Base-by-base conservation (phyloP, 2,888 invertebrate genomes). In the Chaetoderma sp. region DNA sequence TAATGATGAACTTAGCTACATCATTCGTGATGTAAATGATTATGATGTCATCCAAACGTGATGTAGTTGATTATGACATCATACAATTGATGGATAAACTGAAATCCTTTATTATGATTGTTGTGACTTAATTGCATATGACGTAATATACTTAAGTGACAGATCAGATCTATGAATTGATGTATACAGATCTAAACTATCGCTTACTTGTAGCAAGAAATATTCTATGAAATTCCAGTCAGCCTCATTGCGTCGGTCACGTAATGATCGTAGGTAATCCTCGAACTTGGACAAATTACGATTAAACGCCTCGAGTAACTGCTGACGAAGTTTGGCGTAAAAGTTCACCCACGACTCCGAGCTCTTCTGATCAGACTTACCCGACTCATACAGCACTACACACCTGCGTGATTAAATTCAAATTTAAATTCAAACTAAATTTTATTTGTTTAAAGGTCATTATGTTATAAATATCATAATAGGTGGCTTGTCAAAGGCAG, bases 141-240 rank as follows among this genome's bases (percentile, higher is more conserved):
- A n/a, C n/a, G n/a, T n/a, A n/a, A n/a, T n/a, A n/a, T n/a, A n/a
- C n/a, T n/a, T n/a, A n/a, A n/a, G n/a, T n/a, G n/a, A n/a, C n/a
- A n/a, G n/a, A n/a, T n/a, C n/a, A n/a, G n/a, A n/a, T n/a, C n/a
- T n/a, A n/a, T n/a, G n/a, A n/a, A n/a, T n/a, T n/a, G n/a, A n/a
- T n/a, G n/a, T n/a, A n/a, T n/a, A n/a, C n/a, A n/a, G n/a, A n/a
- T n/a, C n/a, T n/a, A n/a, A n/a, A n/a, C n/a, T n/a, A n/a, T n/a
- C 39, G 8, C 45, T 54, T 87, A 93, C 94, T 90, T 95, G 94
- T 75, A 97, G 89, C 76, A 95, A 90, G 88, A 98, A 98, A 88
- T 97, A 98, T 85, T 93, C 92, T 86, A 94, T 94, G 88, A 97
- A 98, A 86, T 93, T 94, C 98, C 98, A 98, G 30, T 93, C 93